Evolutionary conservation across 2,888 invertebrate genomes (phyloP), one percentile per base, ranked within the genome.

Genomic region (Anagyrus pseudococci): DNA sequence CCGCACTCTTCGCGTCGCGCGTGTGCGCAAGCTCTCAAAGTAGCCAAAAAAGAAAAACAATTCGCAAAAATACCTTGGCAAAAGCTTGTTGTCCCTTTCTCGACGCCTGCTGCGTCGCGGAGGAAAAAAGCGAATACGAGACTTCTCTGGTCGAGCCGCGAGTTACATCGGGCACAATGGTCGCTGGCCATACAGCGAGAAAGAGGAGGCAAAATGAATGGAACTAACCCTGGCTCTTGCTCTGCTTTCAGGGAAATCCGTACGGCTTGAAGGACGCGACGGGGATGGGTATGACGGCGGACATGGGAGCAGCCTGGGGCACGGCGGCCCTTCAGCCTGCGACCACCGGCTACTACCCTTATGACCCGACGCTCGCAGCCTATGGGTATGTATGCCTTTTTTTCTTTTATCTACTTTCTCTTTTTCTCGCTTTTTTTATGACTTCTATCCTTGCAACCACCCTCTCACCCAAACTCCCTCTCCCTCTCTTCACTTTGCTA

Each of bases 291-390:
- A 87, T 91, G 75, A 89, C 91, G 76, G 89, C 92, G 58, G 94
- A 94, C 82, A 93, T 94, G 92, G 79, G 80, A 67, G 89, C 92
- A 68, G 93, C 94, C 74, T 94, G 94, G 94, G 93, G 94, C 73
- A 92, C 93, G 68, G 93, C 93, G 66, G 93, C 93, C 67, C 86
- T 94, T 62, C 94, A 94, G 83, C 92, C 94, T 78, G 78, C 80
- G 64, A 92, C 94, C 70, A 91, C 93, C 69, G 93, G 93, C 77
- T 94, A 94, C 86, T 94, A 94, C 85, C 93, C 94, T 71, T 95
- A 94, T 84, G 94, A 95, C 85, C 94, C 94, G 64, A 91, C 94
- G 83, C 87, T 93, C 75, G 93, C 94, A 70, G 94, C 94, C 79
- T 94, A 94, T 84, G 94, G 94, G 94, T 94, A 87, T 89, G 93